Evolutionary conservation across 2,797 vertebrate genomes (phyloP).

Genomic region (Xenentodon cancila): DNA sequence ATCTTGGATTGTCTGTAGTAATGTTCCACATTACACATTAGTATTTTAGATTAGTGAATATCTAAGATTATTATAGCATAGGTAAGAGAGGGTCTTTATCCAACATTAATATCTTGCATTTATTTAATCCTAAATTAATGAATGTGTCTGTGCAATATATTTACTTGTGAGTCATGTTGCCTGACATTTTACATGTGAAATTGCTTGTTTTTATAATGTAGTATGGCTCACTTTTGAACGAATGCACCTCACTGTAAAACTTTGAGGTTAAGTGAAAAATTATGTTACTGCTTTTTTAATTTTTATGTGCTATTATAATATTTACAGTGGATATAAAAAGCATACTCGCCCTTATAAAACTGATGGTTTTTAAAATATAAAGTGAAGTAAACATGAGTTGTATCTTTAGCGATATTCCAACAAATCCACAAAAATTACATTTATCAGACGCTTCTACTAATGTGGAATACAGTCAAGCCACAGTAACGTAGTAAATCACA

Average conservation of each 20-base stretch:
- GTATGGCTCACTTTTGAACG: constrained; percentile 13
- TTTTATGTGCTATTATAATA: constrained; percentile 20
- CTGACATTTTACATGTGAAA: constrained; percentile 40
- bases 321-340: not conserved
- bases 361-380: not conserved
- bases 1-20: not conserved
- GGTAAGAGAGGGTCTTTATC: constrained; percentile 2
- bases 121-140: constrained; percentile 20
- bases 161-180: constrained; percentile 45
- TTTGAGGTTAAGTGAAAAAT: constrained; percentile 37
- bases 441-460: too few relatives aligned
- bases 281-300: constrained; percentile 10
- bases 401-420: too few relatives aligned
- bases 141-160: constrained; percentile 46
- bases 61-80: constrained; percentile 18
- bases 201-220: constrained; percentile 37
- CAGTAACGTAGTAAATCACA: too few relatives aligned
- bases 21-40: constrained; percentile 39
- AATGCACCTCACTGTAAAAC: constrained; percentile 39
- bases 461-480: too few relatives aligned
- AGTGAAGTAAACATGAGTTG: too few relatives aligned
- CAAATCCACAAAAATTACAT: too few relatives aligned
- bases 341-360: not conserved
- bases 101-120: constrained; percentile 23
- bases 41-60: constrained; percentile 15